phyloP scores from a whole-genome alignment of 2,113 vertebrate genomes.

The Anseranas semipalmata region DNA sequence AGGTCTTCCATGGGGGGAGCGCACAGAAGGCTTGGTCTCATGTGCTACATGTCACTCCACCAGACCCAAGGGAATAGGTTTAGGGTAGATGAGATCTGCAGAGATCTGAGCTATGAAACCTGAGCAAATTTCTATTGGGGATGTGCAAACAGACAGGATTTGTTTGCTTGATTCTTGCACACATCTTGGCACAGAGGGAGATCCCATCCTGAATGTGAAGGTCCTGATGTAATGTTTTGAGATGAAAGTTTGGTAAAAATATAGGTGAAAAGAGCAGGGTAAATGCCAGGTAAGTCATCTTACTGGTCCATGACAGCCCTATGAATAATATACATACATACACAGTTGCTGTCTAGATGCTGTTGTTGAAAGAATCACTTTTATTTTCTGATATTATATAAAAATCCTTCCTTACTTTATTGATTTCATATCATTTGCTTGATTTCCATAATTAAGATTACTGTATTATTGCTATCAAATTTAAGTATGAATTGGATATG shows the following conservation, averaged over 20 bases:
- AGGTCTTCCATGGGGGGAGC: not conserved
- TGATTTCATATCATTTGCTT: not conserved
- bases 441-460: not conserved
- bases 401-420: not conserved
- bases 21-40: not conserved
- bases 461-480: not conserved
- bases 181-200: not conserved
- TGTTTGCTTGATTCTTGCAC: not conserved
- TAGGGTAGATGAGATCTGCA: not conserved
- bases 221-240: not conserved
- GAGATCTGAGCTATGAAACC: not conserved
- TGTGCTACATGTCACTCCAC: not conserved
- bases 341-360: not conserved
- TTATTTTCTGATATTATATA: not conserved
- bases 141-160: not conserved
- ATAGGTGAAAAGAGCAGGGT: not conserved
- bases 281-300: not conserved
- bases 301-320: not conserved
- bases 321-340: not conserved
- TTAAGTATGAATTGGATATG: not conserved
- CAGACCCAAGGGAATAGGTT: not conserved
- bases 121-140: not conserved
- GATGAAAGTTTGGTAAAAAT: not conserved
- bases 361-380: not conserved
- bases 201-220: not conserved